Percentiles rank a stretch among this genome's conserved stretches.
phyloP scores from a whole-genome alignment of 37 sponge, comb jelly and placozoan genomes.

The Diacarnus erythraeanus region DNA sequence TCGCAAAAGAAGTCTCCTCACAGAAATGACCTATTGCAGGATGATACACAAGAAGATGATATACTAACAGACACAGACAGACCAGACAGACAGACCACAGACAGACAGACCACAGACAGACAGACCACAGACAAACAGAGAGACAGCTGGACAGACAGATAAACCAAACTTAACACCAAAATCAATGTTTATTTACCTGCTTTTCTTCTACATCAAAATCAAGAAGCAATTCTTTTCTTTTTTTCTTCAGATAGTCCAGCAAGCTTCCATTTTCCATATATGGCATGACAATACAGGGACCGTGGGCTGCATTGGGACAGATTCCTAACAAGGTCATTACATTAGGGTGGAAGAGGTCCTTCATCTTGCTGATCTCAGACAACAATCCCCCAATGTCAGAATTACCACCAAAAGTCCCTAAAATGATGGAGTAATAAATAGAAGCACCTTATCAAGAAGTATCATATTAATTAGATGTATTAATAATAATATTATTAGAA shows the following conservation, averaged over 20 bases:
- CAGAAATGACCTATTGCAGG: conserved; percentile 14
- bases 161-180: no score
- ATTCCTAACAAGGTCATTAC: conserved; percentile 46
- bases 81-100: not conserved
- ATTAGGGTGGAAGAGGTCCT: conserved; percentile 33
- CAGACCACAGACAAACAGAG: no score
- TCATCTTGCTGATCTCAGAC: conserved; percentile 28
- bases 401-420: no score
- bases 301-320: conserved; percentile 7
- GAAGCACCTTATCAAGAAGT: no score
- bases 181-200: not conserved
- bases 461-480: no score
- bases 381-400: conserved; percentile 20
- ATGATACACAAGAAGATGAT: no score
- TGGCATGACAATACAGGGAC: conserved; percentile 29
- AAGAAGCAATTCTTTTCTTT: conserved; percentile 9
- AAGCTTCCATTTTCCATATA: conserved; percentile 55
- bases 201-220: conserved; percentile 7
- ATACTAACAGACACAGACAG: no score
- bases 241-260: conserved; percentile 35
- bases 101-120: no score
- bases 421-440: no score
- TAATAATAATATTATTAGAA: no score
- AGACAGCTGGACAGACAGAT: no score
- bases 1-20: conserved; percentile 14